phyloP scores from a whole-genome alignment of 2,797 vertebrate genomes.

The Poeciliopsis turneri region DNA sequence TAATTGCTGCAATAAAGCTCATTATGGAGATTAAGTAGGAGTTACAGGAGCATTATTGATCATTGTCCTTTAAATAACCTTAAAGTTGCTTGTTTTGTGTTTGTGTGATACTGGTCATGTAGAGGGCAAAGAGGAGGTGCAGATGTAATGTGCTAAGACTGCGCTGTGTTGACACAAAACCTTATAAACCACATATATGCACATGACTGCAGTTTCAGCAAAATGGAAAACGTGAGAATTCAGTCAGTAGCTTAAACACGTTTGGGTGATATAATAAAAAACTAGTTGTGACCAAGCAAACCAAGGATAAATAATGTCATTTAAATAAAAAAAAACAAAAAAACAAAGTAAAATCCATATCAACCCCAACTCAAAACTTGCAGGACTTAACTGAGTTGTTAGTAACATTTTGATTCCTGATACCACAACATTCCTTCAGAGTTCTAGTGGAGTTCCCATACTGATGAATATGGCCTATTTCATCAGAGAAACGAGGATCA shows the following conservation, averaged over 20 bases:
- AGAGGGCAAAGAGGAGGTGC: constrained; percentile 62
- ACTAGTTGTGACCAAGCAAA: neutral
- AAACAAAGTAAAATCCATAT: neutral
- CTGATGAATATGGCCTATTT: neutral
- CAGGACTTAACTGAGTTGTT: neutral
- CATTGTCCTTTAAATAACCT: constrained; percentile 86
- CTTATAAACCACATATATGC: constrained; percentile 17
- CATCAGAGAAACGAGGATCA: neutral
- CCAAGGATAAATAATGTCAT: neutral
- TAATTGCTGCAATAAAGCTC: constrained; percentile 85
- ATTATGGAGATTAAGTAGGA: constrained; percentile 87
- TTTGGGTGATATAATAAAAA: neutral
- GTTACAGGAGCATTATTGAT: constrained; percentile 86
- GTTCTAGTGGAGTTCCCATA: too few species aligned
- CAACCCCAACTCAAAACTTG: neutral
- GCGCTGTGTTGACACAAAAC: constrained; percentile 29
- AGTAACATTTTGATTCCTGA: neutral
- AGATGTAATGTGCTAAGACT: constrained; percentile 31
- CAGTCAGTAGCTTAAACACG: neutral
- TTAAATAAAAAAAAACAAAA: neutral
- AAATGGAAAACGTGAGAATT: constrained; percentile 5
- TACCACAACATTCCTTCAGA: neutral
- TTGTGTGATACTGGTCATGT: constrained; percentile 70
- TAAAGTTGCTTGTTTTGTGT: constrained; percentile 82
- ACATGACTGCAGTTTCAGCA: constrained; percentile 19